Evolutionary conservation across 2,888 invertebrate genomes (phyloP).

Genomic region (Coronaproctus castanopsis): DNA sequence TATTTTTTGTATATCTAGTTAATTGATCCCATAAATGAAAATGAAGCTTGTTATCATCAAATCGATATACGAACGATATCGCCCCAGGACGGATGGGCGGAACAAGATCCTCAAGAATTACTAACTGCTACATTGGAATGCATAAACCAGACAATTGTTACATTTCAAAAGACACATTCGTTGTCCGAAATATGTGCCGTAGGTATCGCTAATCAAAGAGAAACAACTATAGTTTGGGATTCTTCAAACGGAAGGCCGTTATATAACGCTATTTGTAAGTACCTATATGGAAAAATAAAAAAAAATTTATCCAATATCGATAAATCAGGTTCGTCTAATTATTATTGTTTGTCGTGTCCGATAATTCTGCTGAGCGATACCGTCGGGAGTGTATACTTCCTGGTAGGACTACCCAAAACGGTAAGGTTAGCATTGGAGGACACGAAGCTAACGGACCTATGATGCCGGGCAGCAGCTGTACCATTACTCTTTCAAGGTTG

Average conservation of each 20-base stretch:
- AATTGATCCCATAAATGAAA: background rate
- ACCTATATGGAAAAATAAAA: no score
- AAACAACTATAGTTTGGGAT: constrained; percentile 90
- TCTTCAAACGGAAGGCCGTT: constrained; percentile 68
- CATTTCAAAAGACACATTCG: constrained; percentile 23
- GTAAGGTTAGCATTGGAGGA: background rate
- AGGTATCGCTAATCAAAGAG: constrained; percentile 88
- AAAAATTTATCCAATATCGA: no score
- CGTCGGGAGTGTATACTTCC: background rate
- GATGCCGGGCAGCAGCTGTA: background rate
- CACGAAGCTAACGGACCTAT: background rate
- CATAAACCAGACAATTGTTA: constrained; percentile 60
- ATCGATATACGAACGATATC: constrained; percentile 55
- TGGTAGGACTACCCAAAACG: background rate
- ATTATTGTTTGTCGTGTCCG: no score
- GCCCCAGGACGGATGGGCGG: constrained; percentile 92
- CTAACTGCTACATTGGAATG: constrained; percentile 58
- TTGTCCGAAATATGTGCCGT: constrained; percentile 26
- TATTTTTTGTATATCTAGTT: background rate
- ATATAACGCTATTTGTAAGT: constrained; percentile 72
- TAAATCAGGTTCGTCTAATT: no score
- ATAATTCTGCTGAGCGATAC: background rate
- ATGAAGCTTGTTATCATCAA: constrained; percentile 38
- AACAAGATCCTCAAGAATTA: constrained; percentile 76
- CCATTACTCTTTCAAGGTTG: background rate